phyloP scores from a whole-genome alignment of 2,113 vertebrate genomes.

The Okapia johnstoni region DNA sequence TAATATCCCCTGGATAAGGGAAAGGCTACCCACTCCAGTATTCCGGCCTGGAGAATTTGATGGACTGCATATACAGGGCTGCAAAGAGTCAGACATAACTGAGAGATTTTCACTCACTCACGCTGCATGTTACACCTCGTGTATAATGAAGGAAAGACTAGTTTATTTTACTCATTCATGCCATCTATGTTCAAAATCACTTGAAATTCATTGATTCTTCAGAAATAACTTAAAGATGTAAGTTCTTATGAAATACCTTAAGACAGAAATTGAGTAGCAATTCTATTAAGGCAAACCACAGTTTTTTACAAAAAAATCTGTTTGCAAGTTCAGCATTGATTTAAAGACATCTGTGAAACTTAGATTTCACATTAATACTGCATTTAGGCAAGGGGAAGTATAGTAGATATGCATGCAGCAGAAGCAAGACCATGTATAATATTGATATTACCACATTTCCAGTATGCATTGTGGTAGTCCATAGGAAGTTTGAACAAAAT shows the following conservation, averaged over 20 bases:
- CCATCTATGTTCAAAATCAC: not conserved
- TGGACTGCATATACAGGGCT: too few species aligned
- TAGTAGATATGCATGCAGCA: not conserved
- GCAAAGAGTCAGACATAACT: too few species aligned
- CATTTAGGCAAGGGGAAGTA: not conserved
- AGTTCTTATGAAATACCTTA: constrained; percentile 45
- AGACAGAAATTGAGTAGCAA: constrained; percentile 28
- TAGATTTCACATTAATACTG: constrained; percentile 45
- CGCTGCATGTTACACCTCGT: not conserved
- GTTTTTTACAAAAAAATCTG: not conserved
- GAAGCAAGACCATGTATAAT: not conserved
- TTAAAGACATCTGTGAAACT: constrained; percentile 59
- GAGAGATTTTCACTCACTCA: too few species aligned
- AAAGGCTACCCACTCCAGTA: too few species aligned
- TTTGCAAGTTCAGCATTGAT: constrained; percentile 48
- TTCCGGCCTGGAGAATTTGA: too few species aligned
- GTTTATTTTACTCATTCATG: constrained; percentile 12
- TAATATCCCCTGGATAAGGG: too few species aligned
- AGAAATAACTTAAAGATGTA: constrained; percentile 40
- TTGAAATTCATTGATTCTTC: not conserved
- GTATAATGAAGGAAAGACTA: rapidly evolving
- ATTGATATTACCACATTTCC: not conserved
- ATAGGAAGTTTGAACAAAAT: not conserved
- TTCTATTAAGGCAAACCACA: constrained; percentile 50
- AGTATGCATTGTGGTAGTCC: not conserved